These are phyloP conservation scores for Acleris literana DNA, from an alignment of 2,888 invertebrate species.

Conservation along the genomic window DNA sequence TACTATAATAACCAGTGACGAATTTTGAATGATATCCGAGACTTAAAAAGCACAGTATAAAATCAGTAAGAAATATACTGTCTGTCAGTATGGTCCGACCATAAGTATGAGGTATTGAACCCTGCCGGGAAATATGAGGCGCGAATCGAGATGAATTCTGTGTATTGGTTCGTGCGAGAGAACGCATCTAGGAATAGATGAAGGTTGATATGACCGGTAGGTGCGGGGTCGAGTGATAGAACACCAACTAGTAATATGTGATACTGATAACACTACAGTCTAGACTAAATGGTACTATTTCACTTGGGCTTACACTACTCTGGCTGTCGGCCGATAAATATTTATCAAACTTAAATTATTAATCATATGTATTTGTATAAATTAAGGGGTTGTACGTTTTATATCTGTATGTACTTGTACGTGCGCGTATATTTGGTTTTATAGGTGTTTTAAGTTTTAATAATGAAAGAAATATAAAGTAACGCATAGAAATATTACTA, in stretches of 20 bases:
- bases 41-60: no score
- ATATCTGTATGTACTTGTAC: conserved; percentile 13
- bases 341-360: conserved; percentile 12
- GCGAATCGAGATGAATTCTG: no score
- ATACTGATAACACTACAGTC: conserved; percentile 45
- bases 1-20: no score
- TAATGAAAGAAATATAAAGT: conserved; percentile 38
- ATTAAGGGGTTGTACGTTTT: conserved; percentile 28
- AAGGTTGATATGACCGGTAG: conserved; percentile 41
- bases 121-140: conserved; percentile 1
- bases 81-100: not conserved
- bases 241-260: conserved; percentile 61
- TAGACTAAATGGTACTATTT: conserved; percentile 38
- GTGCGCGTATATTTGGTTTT: conserved; percentile 31
- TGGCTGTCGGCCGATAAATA: conserved; percentile 11
- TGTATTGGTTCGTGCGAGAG: no score
- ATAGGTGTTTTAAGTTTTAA: conserved; percentile 33
- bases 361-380: conserved; percentile 26
- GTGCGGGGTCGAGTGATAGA: conserved; percentile 47
- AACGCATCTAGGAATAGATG: not conserved
- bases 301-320: conserved; percentile 20
- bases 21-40: no score
- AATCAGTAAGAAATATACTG: not conserved
- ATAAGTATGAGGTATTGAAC: not conserved
- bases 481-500: conserved; percentile 57